A percentile compares a stretch with the other conserved stretches of the same genome.
Evolutionary conservation across 2,797 vertebrate genomes (phyloP).

Genomic region (Meriones psammophilus): DNA sequence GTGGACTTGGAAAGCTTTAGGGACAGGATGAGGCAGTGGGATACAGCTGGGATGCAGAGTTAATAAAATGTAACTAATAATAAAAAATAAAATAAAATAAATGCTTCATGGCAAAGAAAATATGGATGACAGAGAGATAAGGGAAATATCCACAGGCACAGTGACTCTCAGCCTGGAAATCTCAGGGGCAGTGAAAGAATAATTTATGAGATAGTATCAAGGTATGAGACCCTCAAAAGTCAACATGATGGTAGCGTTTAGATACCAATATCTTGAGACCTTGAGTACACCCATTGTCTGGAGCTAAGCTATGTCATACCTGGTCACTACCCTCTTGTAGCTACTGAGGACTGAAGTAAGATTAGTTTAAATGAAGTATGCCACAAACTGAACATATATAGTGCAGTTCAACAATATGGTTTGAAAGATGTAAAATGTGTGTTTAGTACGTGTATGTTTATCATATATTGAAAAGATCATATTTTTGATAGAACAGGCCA

Average conservation of each 20-base stretch:
- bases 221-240: background rate
- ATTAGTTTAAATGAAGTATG: background rate
- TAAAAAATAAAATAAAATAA: too few relatives aligned
- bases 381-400: background rate
- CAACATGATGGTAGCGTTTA: background rate
- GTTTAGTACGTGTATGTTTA: background rate
- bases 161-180: background rate
- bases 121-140: background rate
- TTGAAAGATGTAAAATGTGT: background rate
- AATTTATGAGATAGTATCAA: background rate
- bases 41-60: too few relatives aligned
- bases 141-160: background rate
- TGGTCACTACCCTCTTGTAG: background rate
- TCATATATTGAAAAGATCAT: background rate
- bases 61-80: too few relatives aligned
- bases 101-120: background rate
- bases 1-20: too few relatives aligned
- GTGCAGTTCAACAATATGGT: background rate
- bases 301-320: background rate
- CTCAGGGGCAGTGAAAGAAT: background rate
- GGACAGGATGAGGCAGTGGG: too few relatives aligned
- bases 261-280: background rate
- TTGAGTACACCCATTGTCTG: background rate
- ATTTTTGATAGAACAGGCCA: background rate
- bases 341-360: background rate